Base-by-base conservation (phyloP, 2,797 vertebrate species). In the Clarias pachynema region DNA sequence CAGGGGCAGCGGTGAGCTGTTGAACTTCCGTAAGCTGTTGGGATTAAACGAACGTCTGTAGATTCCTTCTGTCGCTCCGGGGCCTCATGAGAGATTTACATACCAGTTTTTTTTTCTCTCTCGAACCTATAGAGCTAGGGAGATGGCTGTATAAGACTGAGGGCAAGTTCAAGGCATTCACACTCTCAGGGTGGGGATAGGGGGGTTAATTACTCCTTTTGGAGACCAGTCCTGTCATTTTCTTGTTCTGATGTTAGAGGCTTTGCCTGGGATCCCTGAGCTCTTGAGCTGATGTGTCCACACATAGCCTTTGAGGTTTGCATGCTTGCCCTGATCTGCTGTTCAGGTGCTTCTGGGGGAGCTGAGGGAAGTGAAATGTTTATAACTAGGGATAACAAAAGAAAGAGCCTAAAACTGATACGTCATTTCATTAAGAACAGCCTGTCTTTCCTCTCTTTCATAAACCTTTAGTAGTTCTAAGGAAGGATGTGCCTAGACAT, bases 1-100 rank as follows among this genome's bases (percentile, higher is more conserved):
- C 77, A 83, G 87, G 90, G 92, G 83, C 90, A 92, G 90, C 78
- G 89, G 85, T 88, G 84, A 87, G 87, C 85, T 85, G 49, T 44
- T 79, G 90, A 91, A 90, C 88, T 91, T 90, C 86, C 90, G 20
- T 81, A 86, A 85, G 83, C 79, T 66, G 88, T 82, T 80, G 80
- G 62, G 91, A 86, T 86, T 86, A 86, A 68, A 82, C 87, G 90
- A 92, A 91, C 86, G 79, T 31, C 66, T 77, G 87, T 86, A 69
- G 88, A 89, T 87, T 89, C 81, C 59, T 74, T 31, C 74, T 80
- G 62, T 81, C 81, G 34, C 87, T 82, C 74, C 70, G 84, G 82
- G 70, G 80, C 82, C 84, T 78, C 82, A 85, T 18, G 37, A 83
- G 60, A 83, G 83, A 87, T 83, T 62, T 81, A 89, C 80, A 69